A percentile compares a stretch with the other conserved stretches of the same genome.
Conservation (phyloP, 2,113 vertebrate species). For the Xenotilapia flavipinnis region DNA sequence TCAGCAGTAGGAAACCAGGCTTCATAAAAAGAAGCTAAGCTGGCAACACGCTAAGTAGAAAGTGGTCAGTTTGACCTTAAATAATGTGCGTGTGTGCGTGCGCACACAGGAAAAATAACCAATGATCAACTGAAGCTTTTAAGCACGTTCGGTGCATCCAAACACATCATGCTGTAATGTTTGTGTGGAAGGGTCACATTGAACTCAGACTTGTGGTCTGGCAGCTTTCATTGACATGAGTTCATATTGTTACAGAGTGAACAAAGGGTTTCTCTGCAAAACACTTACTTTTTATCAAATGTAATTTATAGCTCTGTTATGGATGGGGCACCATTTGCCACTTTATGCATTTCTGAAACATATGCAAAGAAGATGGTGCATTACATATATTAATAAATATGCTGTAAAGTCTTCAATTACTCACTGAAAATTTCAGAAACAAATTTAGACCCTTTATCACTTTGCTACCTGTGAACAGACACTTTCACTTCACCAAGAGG, state of each 20-base stretch:
- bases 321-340: not conserved
- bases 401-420: not conserved
- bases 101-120: not conserved
- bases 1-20: not conserved
- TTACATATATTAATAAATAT: not conserved
- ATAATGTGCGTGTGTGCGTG: rapidly evolving
- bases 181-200: not conserved
- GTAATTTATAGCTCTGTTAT: not conserved
- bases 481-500: not conserved
- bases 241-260: not conserved
- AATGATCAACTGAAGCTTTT: not conserved
- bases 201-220: not conserved
- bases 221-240: not conserved
- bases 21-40: not conserved
- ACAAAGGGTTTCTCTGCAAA: not conserved
- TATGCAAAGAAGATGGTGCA: not conserved
- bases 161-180: not conserved
- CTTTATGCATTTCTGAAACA: not conserved
- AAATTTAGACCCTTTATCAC: not conserved
- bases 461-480: not conserved
- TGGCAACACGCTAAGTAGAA: not conserved
- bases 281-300: not conserved
- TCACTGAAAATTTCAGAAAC: not conserved
- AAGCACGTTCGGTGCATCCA: not conserved
- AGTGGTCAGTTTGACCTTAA: not conserved